Percentiles rank a stretch among this genome's conserved stretches.
Conservation (phyloP, 2,797 vertebrate genomes). For the Labeo calbasu region DNA sequence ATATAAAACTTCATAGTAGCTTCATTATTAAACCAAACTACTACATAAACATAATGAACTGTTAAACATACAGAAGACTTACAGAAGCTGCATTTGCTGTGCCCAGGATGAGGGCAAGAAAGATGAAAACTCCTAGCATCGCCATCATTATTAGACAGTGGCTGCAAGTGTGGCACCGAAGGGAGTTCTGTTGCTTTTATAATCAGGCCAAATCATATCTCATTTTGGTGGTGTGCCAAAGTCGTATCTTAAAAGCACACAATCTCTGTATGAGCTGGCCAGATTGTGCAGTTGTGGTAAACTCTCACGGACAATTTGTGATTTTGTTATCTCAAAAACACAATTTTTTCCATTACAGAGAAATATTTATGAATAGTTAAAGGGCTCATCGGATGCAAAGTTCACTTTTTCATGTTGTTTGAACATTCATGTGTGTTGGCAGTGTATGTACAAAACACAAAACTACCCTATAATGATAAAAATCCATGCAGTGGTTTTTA, state of each 20-base stretch:
- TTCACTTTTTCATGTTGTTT: no score
- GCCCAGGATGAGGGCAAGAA: conserved; percentile 67
- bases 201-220: conserved; percentile 54
- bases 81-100: conserved; percentile 70
- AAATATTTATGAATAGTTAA: not conserved
- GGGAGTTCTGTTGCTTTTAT: conserved; percentile 44
- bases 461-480: no score
- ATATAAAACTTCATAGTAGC: not conserved
- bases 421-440: no score
- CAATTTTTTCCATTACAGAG: not conserved
- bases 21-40: not conserved
- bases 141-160: conserved; percentile 65
- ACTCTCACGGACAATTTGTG: conserved; percentile 41
- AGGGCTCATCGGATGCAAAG: no score
- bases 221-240: conserved; percentile 1
- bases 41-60: not conserved
- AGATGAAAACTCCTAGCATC: conserved; percentile 63
- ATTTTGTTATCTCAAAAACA: not conserved
- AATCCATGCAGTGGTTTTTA: no score
- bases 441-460: no score
- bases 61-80: conserved; percentile 56
- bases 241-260: conserved; percentile 18
- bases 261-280: conserved; percentile 17
- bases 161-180: conserved; percentile 7
- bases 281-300: conserved; percentile 50